Percentiles rank a stretch among this genome's conserved stretches.
Evolutionary conservation across 2,888 invertebrate genomes (phyloP).

Genomic region (Acanthosepion esculentum): DNA sequence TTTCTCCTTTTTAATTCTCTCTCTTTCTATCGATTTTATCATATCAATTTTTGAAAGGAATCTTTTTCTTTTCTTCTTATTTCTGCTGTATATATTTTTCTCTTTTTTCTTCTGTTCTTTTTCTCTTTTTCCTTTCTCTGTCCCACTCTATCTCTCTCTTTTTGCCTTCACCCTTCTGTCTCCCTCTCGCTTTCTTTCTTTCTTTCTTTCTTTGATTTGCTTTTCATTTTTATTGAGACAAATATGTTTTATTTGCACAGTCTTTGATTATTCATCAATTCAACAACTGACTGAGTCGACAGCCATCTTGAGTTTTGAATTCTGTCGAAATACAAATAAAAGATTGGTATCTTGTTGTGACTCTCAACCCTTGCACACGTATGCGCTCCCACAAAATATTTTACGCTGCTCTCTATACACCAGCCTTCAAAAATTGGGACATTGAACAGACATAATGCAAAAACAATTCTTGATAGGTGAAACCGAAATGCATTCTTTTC

Average conservation of each 20-base stretch:
- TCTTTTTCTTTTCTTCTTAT: too few relatives aligned
- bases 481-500: too few relatives aligned
- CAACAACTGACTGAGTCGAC: not conserved
- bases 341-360: not conserved
- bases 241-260: not conserved
- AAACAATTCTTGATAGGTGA: not conserved
- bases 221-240: not conserved
- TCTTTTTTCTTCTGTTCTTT: not conserved
- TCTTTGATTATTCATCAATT: conserved; percentile 21
- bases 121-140: not conserved
- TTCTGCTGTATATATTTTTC: too few relatives aligned
- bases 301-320: conserved; percentile 17
- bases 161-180: not conserved
- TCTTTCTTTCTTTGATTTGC: not conserved
- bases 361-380: not conserved
- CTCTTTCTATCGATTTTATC: not conserved
- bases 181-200: not conserved
- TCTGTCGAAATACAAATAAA: not conserved
- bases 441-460: not conserved
- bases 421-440: not conserved
- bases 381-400: not conserved
- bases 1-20: not conserved
- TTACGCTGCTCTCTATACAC: not conserved
- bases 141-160: not conserved
- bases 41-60: too few relatives aligned